Evolutionary conservation across 2,113 vertebrate species (phyloP), one percentile per base, ranked within the genome.

Genomic region (Urocolius indicus): DNA sequence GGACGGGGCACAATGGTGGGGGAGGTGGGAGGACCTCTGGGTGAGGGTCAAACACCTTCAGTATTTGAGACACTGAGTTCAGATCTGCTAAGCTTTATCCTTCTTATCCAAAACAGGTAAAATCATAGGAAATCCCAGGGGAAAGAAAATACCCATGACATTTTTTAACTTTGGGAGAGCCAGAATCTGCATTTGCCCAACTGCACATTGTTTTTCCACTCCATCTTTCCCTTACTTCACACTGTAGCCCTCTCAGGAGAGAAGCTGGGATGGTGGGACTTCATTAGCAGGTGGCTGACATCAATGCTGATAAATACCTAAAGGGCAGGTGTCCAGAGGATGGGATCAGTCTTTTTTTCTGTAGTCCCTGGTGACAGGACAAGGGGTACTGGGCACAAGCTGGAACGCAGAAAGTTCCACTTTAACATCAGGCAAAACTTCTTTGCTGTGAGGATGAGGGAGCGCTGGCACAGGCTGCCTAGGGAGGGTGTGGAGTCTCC

Each of bases 101-200:
- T 65, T 66, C 26, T 32, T 1, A 27, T 15, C 82, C 73, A 22
- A n/a, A 79, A 21, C 34, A 38, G 41, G 32, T 23, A 48, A 58
- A 84, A 23, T 22, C 20, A 41, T 4, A 41, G 9, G 58, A 38
- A 84, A 63, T 57, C 9, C 16, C 2, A 4, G 15, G 11, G 5
- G 4, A 0, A 0, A 5, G 16, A 11, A 11, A 3, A 9, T 27
- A 7, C 0, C 4, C 13, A 17, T 20, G 57, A 29, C 0, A 4
- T 11, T 16, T 86, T 65, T 46, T 66, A 34, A 16, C 38, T 52
- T 30, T 38, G 63, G 43, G 34, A 51, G 22, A 65, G 51, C 11
- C 51, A 36, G 49, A 34, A 57, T 18, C 19, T 34, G 43, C 29
- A 10, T 2, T 5, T 6, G 23, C 59, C 29, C 72, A 57, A 0